phyloP scores from a whole-genome alignment of 2,888 invertebrate species.

The Hydraecia micacea region DNA sequence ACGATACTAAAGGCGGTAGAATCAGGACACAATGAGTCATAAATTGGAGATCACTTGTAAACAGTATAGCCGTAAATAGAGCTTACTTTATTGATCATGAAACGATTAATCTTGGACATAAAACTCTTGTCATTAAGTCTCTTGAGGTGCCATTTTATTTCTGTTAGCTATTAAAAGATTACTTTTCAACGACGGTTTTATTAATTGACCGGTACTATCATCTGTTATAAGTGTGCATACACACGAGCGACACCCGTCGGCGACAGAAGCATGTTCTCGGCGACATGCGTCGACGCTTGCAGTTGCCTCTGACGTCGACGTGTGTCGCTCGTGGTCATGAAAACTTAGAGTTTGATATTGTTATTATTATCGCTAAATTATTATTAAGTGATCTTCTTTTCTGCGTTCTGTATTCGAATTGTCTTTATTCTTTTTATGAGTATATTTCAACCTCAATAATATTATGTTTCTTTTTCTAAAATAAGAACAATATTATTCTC shows the following conservation, averaged over 20 bases:
- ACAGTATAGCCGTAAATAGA: slow-evolving; percentile 31
- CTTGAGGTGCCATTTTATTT: slow-evolving; percentile 16
- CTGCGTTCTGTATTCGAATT: background rate
- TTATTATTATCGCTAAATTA: background rate
- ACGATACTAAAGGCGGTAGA: slow-evolving; percentile 6
- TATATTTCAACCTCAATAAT: background rate
- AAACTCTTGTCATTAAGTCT: slow-evolving; percentile 5
- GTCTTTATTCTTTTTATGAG: background rate
- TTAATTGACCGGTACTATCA: background rate
- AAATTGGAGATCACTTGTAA: slow-evolving; percentile 32
- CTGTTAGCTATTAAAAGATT: background rate
- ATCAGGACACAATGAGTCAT: slow-evolving; percentile 15
- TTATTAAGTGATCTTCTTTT: background rate
- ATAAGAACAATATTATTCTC: slow-evolving; percentile 12
- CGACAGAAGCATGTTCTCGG: no score
- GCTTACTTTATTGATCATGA: slow-evolving; percentile 33
- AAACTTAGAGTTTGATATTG: no score
- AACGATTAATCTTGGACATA: slow-evolving; percentile 31
- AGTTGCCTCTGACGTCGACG: background rate
- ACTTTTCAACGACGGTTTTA: background rate
- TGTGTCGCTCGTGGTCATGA: no score
- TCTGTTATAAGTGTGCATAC: no score
- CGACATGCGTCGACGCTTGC: background rate
- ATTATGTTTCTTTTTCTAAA: background rate
- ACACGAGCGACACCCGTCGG: no score